Evolutionary conservation across 2,888 invertebrate species (phyloP).

Genomic region (Cheilosia scutellata): DNA sequence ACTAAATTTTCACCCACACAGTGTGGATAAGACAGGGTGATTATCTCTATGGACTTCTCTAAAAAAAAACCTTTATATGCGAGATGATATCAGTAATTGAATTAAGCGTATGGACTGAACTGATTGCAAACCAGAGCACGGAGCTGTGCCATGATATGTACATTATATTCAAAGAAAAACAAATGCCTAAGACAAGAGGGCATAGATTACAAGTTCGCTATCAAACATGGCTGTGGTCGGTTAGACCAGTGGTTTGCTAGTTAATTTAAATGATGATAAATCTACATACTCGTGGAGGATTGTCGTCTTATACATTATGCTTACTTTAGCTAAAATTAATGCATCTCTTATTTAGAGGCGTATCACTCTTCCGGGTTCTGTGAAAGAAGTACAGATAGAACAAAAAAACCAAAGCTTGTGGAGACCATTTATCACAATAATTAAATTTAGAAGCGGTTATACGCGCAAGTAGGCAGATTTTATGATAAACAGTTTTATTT

Average conservation of each 20-base stretch:
- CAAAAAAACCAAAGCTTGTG: no score
- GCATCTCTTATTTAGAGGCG: background rate
- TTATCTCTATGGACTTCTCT: slow-evolving; percentile 13
- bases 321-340: slow-evolving; percentile 1
- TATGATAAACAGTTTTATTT: no score
- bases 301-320: background rate
- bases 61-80: background rate
- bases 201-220: slow-evolving; percentile 7
- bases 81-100: slow-evolving; percentile 24
- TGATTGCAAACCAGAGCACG: slow-evolving; percentile 6
- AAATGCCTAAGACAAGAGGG: background rate
- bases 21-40: slow-evolving; percentile 6
- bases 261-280: slow-evolving; percentile 45
- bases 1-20: slow-evolving; percentile 3
- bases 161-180: background rate
- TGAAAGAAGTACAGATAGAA: background rate
- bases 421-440: no score
- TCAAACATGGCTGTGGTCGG: background rate
- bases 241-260: slow-evolving; percentile 1
- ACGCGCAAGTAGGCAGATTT: no score
- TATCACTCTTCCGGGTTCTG: slow-evolving; percentile 14
- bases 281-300: background rate
- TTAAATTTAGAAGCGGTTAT: no score
- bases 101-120: slow-evolving; percentile 13
- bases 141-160: background rate